Conservation (phyloP, 1,140 invertebrate species). For the Megalonaias nervosa region DNA sequence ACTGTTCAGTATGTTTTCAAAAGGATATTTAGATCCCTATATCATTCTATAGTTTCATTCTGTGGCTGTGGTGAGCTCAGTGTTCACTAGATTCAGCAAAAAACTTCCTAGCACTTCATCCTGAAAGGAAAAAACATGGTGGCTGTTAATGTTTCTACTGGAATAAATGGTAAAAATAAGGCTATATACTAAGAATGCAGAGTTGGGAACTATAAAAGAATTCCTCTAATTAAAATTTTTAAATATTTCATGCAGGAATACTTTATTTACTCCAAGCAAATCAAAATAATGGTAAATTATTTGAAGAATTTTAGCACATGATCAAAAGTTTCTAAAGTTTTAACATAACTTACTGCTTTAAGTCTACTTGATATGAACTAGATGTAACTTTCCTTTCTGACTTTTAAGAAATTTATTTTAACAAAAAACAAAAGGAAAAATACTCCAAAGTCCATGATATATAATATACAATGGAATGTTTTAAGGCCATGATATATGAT, state of each 20-base stretch:
- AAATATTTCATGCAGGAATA: background rate
- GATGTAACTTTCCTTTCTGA: too few relatives aligned
- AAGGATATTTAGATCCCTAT: too few relatives aligned
- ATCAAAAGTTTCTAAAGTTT: too few relatives aligned
- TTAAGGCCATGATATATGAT: too few relatives aligned
- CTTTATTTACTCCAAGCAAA: background rate
- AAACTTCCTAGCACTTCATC: slow-evolving; percentile 95
- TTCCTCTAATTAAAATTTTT: background rate
- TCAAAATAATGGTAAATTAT: background rate
- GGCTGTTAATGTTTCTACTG: background rate
- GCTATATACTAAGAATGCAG: background rate
- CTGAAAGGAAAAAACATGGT: slow-evolving; percentile 55
- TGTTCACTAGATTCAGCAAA: slow-evolving; percentile 76
- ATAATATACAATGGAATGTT: too few relatives aligned
- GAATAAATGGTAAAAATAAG: background rate
- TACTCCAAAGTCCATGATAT: too few relatives aligned
- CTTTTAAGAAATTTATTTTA: too few relatives aligned
- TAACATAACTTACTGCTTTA: too few relatives aligned
- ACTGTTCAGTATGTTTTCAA: too few relatives aligned
- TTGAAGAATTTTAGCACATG: too few relatives aligned
- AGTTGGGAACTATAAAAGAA: background rate
- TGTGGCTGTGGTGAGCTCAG: slow-evolving; percentile 22
- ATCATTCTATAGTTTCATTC: slow-evolving; percentile 11
- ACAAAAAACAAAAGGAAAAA: too few relatives aligned
- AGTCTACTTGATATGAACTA: too few relatives aligned